Base-by-base conservation (phyloP, 2,888 invertebrate genomes). In the Marasmarcha lunaedactyla region DNA sequence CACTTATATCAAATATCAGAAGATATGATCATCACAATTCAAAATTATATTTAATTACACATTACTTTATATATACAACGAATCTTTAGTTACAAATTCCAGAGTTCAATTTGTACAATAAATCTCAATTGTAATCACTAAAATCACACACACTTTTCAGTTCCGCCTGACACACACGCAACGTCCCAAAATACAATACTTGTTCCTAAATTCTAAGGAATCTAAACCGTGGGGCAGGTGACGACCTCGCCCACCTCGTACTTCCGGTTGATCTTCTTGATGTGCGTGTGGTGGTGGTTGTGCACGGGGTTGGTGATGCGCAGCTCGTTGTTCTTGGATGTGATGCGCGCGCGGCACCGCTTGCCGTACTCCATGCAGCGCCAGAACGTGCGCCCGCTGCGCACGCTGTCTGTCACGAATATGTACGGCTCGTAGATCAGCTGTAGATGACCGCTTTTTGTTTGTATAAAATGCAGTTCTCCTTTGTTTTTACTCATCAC, bases 301-400 rank as follows among this genome's bases (percentile, higher is more conserved):
- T 83, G 83, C 13, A 81, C 63, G 1, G 79, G 71, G 43, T 83
- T 83, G n/a, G 83, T 83, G 45, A 83, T 69, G 44, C 67, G 63
- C 27, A 83, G 49, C 6, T 78, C 54, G 50, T 83, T 83, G 50
- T 81, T 76, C 56, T 83, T 83, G 7, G 83, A 83, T 1, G 83
- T 83, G 42, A 83, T 83, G 43, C 83, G 63, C 7, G 83, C 83
- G n/a, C 83, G 69, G 53, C 83, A 83, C 35, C 79, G 66, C 49
- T 73, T 79, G 12, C 79, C 76, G 44, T 83, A 83, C 45, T 83
- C 83, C 77, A 81, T 78, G 49, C 84, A 84, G 35, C 81, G 60
- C 84, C 84, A 84, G 50, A 84, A 81, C 3, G 84, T 84, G 36
- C 83, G 62, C 6, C 83, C 84, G 50, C 83, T 81, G 6, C 83